Evolutionary conservation across 1,140 invertebrate species (phyloP), one percentile per base, ranked within the genome.

Genomic region (Drosophila pectinifera): DNA sequence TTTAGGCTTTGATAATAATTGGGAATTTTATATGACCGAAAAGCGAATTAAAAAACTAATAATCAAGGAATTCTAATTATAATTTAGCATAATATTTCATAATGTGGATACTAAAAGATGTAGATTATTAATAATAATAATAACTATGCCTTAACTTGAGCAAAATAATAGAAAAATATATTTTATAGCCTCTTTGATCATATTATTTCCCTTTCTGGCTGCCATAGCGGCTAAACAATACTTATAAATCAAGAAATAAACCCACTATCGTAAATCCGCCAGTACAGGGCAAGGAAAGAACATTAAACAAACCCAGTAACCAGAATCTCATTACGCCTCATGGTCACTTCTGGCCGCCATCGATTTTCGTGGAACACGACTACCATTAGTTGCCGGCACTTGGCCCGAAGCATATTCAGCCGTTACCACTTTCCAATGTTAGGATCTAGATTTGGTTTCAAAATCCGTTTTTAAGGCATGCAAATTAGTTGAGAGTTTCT

Each of bases 381-480:
- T 24, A 16, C 43, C 24, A 56, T 69, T 55, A 45, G 41, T 67
- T 67, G 31, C 20, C 64, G 69, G 39, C 63, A 69, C 28, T 46
- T 41, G 11, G 41, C 24, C 18, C 5, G 18, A 24, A 38, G 26
- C 28, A 39, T 54, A 54, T 54, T 53, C 45, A 16, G 3, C 16
- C 39, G 31, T 14, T n/a, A 46, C 41, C 28, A 4, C 24, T 56
- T 31, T 14, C 36, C 18, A 46, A 39, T 46, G 34, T 13, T 26
- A 0, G 24, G 31, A 31, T 46, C 34, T n/a, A 13, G 18, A 56
- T 45, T 48, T 69, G 54, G 42, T 45, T 48, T 69, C 64, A 46
- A 69, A 70, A 70, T 69, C 64, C 26, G 34, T 39, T 70, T 69
- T 70, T 56, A 31, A 45, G 64, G 39, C 49, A 69, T 70, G 31